These are phyloP conservation scores for Cyphomyrmex costatus DNA, from an alignment of 1,140 invertebrate species.

Conservation along the genomic window DNA sequence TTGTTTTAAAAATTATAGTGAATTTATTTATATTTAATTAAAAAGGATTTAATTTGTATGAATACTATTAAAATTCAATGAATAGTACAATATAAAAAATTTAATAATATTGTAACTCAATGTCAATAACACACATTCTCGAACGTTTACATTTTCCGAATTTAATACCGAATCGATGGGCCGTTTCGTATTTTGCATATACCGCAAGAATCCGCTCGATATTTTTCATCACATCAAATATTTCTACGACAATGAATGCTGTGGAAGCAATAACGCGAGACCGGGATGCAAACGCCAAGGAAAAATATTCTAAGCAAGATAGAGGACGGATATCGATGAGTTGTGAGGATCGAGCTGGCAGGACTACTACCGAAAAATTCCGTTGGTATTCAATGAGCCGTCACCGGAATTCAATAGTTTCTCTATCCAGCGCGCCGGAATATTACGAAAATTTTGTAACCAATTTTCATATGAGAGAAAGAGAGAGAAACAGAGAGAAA, in stretches of 20 bases:
- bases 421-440: conserved; percentile 19
- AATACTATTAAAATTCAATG: background rate
- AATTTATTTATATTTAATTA: background rate
- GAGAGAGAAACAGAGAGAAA: background rate
- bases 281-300: conserved; percentile 53
- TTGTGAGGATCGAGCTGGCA: conserved; percentile 41
- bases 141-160: conserved; percentile 2
- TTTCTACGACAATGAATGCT: conserved; percentile 51
- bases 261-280: conserved; percentile 55
- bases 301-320: conserved; percentile 64
- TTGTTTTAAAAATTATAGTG: background rate
- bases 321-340: conserved; percentile 58
- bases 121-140: background rate
- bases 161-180: conserved; percentile 17
- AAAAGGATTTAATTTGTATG: background rate
- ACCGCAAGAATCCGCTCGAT: conserved; percentile 27
- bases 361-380: conserved; percentile 57
- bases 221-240: conserved; percentile 55
- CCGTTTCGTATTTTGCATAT: conserved; percentile 3
- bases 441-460: conserved; percentile 54
- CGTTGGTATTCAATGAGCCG: conserved; percentile 39
- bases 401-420: conserved; percentile 57
- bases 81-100: background rate
- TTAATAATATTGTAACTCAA: background rate
- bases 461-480: conserved; percentile 26